Evolutionary conservation across 64 coral and sea anemone species (phyloP).

Genomic region (Montipora efflorescens): DNA sequence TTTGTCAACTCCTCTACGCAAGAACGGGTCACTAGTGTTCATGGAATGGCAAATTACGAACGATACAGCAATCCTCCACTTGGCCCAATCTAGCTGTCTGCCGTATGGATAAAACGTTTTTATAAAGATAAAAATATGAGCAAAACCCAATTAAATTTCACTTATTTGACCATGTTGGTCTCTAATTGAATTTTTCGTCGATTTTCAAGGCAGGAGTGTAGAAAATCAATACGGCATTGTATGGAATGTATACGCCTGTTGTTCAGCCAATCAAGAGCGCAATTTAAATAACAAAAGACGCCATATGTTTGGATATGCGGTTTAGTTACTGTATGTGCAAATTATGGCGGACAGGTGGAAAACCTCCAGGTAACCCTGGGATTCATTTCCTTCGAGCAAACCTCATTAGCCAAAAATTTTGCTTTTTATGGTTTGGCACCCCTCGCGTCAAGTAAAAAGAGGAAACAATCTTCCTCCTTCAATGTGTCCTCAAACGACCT

Average conservation of each 20-base stretch:
- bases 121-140: neutral
- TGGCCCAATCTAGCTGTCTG: no score
- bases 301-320: conserved; percentile 12
- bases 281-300: conserved; percentile 75
- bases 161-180: conserved; percentile 16
- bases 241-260: conserved; percentile 26
- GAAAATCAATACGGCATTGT: conserved; percentile 51
- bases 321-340: neutral
- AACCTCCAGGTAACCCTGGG: conserved; percentile 13
- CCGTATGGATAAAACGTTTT: neutral
- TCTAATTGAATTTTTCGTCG: conserved; percentile 40
- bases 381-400: conserved; percentile 9
- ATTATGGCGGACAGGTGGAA: conserved; percentile 30
- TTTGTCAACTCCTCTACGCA: neutral
- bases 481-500: neutral
- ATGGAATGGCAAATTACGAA: neutral
- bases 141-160: conserved; percentile 6
- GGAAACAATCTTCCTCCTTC: neutral
- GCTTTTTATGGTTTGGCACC: neutral
- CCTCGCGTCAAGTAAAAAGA: neutral
- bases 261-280: conserved; percentile 53
- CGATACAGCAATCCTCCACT: neutral
- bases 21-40: neutral
- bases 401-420: conserved; percentile 14
- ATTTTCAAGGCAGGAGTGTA: neutral